Evolutionary conservation across 1,140 invertebrate genomes (phyloP).

Genomic region (Hylyphantes graminicola): DNA sequence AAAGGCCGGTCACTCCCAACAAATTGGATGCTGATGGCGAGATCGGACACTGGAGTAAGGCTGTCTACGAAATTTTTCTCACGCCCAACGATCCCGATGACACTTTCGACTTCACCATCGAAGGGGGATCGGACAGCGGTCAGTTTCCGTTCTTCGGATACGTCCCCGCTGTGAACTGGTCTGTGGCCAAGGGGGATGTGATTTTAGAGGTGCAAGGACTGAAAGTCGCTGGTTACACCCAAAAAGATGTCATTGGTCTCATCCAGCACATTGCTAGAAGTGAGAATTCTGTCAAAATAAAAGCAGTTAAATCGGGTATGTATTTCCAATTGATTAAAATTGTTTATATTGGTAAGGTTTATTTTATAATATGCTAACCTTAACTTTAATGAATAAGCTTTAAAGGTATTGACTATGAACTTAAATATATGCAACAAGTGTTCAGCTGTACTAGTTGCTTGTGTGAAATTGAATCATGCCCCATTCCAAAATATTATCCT

Average conservation of each 20-base stretch:
- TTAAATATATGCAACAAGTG: no score
- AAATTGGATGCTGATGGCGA: conserved; percentile 43
- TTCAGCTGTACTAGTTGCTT: no score
- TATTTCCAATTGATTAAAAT: background rate
- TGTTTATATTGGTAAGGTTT: no score
- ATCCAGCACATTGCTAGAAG: conserved; percentile 74
- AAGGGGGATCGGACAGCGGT: conserved; percentile 74
- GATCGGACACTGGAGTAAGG: conserved; percentile 55
- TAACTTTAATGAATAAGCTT: background rate
- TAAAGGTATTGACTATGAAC: no score
- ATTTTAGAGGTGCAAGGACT: conserved; percentile 76
- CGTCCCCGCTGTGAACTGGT: conserved; percentile 65
- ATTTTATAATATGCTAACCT: background rate
- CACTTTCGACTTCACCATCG: conserved; percentile 65
- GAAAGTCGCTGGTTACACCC: conserved; percentile 75
- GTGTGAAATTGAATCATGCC: no score
- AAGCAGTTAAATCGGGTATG: conserved; percentile 72
- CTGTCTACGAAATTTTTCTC: conserved; percentile 66
- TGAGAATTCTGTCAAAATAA: conserved; percentile 72
- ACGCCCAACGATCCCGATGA: conserved; percentile 66
- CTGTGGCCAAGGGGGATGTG: conserved; percentile 70
- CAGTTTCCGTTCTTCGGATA: conserved; percentile 72
- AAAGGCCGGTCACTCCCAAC: conserved; percentile 57
- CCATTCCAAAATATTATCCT: no score
- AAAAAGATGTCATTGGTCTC: conserved; percentile 73